phyloP scores from a whole-genome alignment of 2,888 invertebrate species.

The Anticlea derivata region DNA sequence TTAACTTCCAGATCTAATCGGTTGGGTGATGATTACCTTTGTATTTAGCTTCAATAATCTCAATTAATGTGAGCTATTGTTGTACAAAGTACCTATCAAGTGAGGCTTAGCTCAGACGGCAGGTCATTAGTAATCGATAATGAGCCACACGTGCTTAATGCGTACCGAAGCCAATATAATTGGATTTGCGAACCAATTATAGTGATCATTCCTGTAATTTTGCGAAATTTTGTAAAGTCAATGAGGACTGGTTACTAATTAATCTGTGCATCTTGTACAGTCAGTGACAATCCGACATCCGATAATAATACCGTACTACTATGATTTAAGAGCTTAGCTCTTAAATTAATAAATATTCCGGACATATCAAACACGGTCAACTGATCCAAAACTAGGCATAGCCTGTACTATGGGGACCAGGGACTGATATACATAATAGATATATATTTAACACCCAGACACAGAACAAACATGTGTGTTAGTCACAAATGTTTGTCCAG shows the following conservation, averaged over 20 bases:
- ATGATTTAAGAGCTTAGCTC: too few species aligned
- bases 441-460: too few species aligned
- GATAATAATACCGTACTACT: too few species aligned
- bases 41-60: constrained; percentile 3
- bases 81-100: constrained; percentile 1
- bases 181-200: constrained; percentile 81
- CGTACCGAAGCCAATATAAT: constrained; percentile 69
- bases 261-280: constrained; percentile 50
- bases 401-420: too few species aligned
- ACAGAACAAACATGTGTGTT: too few species aligned
- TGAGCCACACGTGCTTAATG: constrained; percentile 73
- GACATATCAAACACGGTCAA: too few species aligned
- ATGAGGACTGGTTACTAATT: constrained; percentile 64
- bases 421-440: too few species aligned
- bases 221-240: constrained; percentile 69
- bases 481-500: too few species aligned
- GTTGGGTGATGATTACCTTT: too few species aligned
- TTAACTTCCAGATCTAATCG: too few species aligned
- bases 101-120: constrained; percentile 44
- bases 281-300: neutral
- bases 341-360: too few species aligned
- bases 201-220: constrained; percentile 72
- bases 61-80: constrained; percentile 8
- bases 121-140: constrained; percentile 76
- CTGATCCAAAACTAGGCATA: too few species aligned